Conservation (phyloP, 2,797 vertebrate genomes). For the Pampus argenteus region DNA sequence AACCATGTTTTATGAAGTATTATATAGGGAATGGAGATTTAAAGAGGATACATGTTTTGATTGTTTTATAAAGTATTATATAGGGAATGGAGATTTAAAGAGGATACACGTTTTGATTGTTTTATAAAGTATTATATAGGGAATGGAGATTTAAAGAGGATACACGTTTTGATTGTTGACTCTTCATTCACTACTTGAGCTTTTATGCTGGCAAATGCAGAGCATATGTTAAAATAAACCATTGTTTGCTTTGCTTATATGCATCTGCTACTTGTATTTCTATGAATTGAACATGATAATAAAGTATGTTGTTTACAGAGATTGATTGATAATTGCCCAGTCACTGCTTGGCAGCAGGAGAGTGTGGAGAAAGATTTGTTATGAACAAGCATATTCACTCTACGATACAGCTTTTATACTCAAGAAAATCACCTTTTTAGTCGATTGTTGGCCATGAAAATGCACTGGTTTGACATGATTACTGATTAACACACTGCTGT, state of each 20-base stretch:
- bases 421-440: slow-evolving; percentile 14
- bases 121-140: slow-evolving; percentile 61
- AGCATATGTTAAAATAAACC: slow-evolving; percentile 42
- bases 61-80: slow-evolving; percentile 68
- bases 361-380: slow-evolving; percentile 26
- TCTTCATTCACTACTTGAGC: slow-evolving; percentile 34
- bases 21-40: slow-evolving; percentile 39
- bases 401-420: slow-evolving; percentile 34
- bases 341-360: slow-evolving; percentile 30
- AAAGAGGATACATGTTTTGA: too few relatives aligned
- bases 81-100: slow-evolving; percentile 38
- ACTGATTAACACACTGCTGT: slow-evolving; percentile 54
- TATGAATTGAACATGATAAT: slow-evolving; percentile 56
- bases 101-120: too few relatives aligned
- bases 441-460: slow-evolving; percentile 73
- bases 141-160: slow-evolving; percentile 40
- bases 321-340: slow-evolving; percentile 21
- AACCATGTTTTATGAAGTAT: slow-evolving; percentile 67
- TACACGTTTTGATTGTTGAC: slow-evolving; percentile 9
- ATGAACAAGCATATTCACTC: slow-evolving; percentile 27
- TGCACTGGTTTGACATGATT: slow-evolving; percentile 69
- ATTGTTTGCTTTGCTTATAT: slow-evolving; percentile 41
- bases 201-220: slow-evolving; percentile 37
- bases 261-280: slow-evolving; percentile 59
- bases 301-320: slow-evolving; percentile 47